Evolutionary conservation across 2,888 invertebrate species (phyloP).

Genomic region (Spisula subtruncata): DNA sequence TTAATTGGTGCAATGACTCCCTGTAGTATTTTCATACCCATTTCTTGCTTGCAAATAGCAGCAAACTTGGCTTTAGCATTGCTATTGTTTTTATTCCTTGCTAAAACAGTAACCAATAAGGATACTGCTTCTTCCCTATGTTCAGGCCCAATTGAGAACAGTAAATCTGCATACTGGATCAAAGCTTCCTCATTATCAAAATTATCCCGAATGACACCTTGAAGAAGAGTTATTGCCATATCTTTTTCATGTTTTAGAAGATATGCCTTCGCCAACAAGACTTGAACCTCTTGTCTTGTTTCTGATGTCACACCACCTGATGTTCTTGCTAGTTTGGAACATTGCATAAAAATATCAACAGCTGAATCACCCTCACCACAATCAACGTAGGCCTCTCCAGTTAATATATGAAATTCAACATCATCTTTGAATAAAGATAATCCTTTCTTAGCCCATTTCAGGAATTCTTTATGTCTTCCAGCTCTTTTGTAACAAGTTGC

Average conservation of each 20-base stretch:
- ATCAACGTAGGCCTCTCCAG: slow-evolving; percentile 63
- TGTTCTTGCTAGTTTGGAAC: slow-evolving; percentile 64
- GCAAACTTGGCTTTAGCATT: slow-evolving; percentile 71
- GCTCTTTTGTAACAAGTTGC: slow-evolving; percentile 66
- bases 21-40: slow-evolving; percentile 69
- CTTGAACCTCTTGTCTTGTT: slow-evolving; percentile 71
- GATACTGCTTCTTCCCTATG: slow-evolving; percentile 72
- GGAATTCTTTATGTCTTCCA: slow-evolving; percentile 61
- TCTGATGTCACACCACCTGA: slow-evolving; percentile 55
- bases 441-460: slow-evolving; percentile 50
- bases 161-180: slow-evolving; percentile 69
- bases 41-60: slow-evolving; percentile 54
- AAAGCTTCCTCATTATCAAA: slow-evolving; percentile 69
- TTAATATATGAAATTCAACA: slow-evolving; percentile 40
- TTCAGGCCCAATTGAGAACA: slow-evolving; percentile 65
- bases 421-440: slow-evolving; percentile 51
- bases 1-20: slow-evolving; percentile 62
- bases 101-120: slow-evolving; percentile 64
- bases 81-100: slow-evolving; percentile 64
- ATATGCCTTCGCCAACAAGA: slow-evolving; percentile 72
- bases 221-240: slow-evolving; percentile 73
- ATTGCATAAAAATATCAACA: slow-evolving; percentile 61
- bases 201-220: slow-evolving; percentile 73
- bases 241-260: slow-evolving; percentile 71
- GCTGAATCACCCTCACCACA: slow-evolving; percentile 66